phyloP scores from a whole-genome alignment of 2,888 invertebrate genomes.

The Drosophila longiperda region DNA sequence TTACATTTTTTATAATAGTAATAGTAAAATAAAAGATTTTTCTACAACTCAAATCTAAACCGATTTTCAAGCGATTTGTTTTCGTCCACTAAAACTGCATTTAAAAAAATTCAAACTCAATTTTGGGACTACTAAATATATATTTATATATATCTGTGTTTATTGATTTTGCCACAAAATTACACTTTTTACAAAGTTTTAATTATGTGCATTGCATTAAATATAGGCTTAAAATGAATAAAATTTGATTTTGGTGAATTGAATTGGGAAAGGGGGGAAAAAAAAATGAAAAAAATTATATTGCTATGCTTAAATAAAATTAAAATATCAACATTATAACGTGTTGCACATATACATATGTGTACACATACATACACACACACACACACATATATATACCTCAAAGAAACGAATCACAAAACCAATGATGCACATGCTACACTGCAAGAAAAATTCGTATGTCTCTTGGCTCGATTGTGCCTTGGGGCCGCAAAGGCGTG shows the following conservation, averaged over 20 bases:
- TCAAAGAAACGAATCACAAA: slow-evolving; percentile 48
- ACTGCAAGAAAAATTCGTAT: slow-evolving; percentile 23
- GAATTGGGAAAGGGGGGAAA: background rate
- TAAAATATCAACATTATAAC: slow-evolving; percentile 20
- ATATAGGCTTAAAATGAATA: background rate
- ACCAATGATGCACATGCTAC: slow-evolving; percentile 32
- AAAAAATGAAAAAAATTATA: slow-evolving; percentile 4
- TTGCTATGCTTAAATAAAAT: slow-evolving; percentile 22
- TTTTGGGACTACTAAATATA: slow-evolving; percentile 2
- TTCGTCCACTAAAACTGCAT: background rate
- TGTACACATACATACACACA: background rate
- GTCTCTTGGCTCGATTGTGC: background rate
- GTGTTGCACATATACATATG: slow-evolving; percentile 1
- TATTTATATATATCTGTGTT: slow-evolving; percentile 4
- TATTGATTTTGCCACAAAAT: slow-evolving; percentile 22
- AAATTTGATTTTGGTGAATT: slow-evolving; percentile 1
- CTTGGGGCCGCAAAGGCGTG: slow-evolving; percentile 14
- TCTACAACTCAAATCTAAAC: background rate
- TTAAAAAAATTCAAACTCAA: background rate
- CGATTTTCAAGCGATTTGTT: background rate
- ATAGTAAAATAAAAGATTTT: background rate
- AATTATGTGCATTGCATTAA: slow-evolving; percentile 1
- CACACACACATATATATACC: background rate
- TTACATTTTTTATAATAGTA: background rate
- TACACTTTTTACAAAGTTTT: slow-evolving; percentile 12